These are phyloP conservation scores for Sinosuthora webbiana DNA, from an alignment of 2,113 vertebrate species.

Conservation along the genomic window DNA sequence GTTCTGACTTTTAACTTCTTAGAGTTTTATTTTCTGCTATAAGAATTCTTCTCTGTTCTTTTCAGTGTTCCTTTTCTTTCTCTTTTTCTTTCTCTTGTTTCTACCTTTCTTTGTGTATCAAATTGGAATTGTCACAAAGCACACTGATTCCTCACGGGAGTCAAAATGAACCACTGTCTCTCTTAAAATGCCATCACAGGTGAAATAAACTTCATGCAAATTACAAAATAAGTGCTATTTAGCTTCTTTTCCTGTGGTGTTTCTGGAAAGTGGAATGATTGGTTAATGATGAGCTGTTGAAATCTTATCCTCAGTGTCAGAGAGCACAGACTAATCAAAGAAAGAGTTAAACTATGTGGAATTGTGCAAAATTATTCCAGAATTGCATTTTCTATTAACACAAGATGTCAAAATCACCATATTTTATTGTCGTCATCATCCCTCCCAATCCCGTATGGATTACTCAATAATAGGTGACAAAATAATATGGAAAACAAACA, in stretches of 20 bases:
- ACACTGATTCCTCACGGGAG: background rate
- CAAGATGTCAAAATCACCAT: background rate
- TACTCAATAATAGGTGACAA: background rate
- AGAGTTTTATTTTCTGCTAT: background rate
- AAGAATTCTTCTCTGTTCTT: background rate
- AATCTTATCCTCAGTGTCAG: background rate
- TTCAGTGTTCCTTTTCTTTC: background rate
- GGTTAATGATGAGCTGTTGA: background rate
- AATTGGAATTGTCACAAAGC: background rate
- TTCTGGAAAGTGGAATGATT: background rate
- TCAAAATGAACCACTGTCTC: background rate
- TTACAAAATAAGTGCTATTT: background rate
- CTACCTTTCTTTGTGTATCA: background rate
- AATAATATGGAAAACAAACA: background rate
- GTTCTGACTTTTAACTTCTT: background rate
- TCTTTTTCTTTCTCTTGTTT: background rate
- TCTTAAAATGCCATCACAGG: background rate
- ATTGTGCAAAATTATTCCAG: background rate
- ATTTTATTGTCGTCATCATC: accelerated
- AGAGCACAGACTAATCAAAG: background rate
- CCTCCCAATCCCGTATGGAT: accelerated
- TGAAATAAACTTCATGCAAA: background rate
- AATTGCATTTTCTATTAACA: background rate
- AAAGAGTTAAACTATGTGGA: background rate
- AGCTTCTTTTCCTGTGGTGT: background rate